Conservation (phyloP, 2,797 vertebrate genomes). For the Orestias chungarensis region DNA sequence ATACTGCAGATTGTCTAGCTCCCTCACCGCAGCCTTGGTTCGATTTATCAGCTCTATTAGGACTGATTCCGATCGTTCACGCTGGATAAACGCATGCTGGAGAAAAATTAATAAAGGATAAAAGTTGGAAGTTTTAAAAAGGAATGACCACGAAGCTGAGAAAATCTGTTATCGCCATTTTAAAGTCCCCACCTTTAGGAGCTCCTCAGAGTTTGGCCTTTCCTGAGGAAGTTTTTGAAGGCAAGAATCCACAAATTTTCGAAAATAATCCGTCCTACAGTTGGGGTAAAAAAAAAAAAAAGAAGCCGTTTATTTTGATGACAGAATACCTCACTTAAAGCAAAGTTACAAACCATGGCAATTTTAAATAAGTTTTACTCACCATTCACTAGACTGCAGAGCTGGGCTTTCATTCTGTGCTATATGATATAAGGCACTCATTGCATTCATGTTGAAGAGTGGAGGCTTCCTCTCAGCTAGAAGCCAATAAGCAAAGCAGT, state of each 20-base stretch:
- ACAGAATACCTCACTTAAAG: too few relatives aligned
- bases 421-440: conserved; percentile 99
- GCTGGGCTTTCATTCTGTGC: conserved; percentile 98
- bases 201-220: conserved; percentile 96
- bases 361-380: conserved; percentile 66
- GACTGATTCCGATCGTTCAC: conserved; percentile 93
- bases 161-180: background rate
- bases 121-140: background rate
- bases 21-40: conserved; percentile 98
- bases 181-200: conserved; percentile 88
- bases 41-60: conserved; percentile 97
- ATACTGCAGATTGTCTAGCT: conserved; percentile 98
- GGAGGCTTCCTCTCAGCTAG: conserved; percentile 99
- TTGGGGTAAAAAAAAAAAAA: conserved; percentile 47
- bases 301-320: too few relatives aligned
- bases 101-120: background rate
- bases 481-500: conserved; percentile 52
- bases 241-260: conserved; percentile 99
- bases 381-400: conserved; percentile 98
- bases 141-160: background rate
- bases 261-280: conserved; percentile 96
- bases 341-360: too few relatives aligned
- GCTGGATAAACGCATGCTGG: conserved; percentile 97
- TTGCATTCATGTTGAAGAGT: conserved; percentile 99
- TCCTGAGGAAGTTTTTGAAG: conserved; percentile 99